These are phyloP conservation scores for Polia nebulosa DNA, from an alignment of 2,888 invertebrate genomes.

Conservation along the genomic window DNA sequence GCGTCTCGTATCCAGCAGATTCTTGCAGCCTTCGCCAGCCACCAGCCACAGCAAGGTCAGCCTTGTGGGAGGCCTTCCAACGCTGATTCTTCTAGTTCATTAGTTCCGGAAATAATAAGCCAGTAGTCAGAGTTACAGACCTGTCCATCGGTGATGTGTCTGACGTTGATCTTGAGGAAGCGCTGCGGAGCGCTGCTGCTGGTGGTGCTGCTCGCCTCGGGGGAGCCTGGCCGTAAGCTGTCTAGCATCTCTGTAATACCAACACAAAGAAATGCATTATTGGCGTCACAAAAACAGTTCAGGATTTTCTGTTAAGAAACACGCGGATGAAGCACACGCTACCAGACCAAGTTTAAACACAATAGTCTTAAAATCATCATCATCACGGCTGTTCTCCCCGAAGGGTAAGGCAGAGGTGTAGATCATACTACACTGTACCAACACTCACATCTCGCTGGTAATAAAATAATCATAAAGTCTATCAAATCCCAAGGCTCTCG, in stretches of 20 bases:
- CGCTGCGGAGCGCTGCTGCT: slow-evolving; percentile 93
- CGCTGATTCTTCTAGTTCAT: not conserved
- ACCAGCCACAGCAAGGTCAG: too few species aligned
- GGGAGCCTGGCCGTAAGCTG: slow-evolving; percentile 95
- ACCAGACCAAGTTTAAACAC: not conserved
- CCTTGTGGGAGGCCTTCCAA: too few species aligned
- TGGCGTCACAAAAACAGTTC: too few species aligned
- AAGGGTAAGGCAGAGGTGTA: not conserved
- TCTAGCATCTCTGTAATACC: slow-evolving; percentile 94
- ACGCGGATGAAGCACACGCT: not conserved
- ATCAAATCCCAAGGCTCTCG: not conserved
- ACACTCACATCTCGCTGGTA: not conserved
- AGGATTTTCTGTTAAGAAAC: not conserved
- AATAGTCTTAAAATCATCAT: not conserved
- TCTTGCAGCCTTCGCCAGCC: too few species aligned
- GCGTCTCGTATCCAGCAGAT: not conserved
- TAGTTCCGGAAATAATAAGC: not conserved
- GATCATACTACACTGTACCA: not conserved
- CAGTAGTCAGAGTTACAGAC: slow-evolving; percentile 74
- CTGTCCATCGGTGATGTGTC: slow-evolving; percentile 98
- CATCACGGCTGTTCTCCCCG: not conserved
- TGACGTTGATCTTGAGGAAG: slow-evolving; percentile 97
- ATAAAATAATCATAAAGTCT: not conserved
- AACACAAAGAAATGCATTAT: not conserved
- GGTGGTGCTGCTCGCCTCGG: slow-evolving; percentile 92